These are phyloP conservation scores for Clarias fuscus DNA, from an alignment of 2,797 vertebrate genomes.

Conservation along the genomic window DNA sequence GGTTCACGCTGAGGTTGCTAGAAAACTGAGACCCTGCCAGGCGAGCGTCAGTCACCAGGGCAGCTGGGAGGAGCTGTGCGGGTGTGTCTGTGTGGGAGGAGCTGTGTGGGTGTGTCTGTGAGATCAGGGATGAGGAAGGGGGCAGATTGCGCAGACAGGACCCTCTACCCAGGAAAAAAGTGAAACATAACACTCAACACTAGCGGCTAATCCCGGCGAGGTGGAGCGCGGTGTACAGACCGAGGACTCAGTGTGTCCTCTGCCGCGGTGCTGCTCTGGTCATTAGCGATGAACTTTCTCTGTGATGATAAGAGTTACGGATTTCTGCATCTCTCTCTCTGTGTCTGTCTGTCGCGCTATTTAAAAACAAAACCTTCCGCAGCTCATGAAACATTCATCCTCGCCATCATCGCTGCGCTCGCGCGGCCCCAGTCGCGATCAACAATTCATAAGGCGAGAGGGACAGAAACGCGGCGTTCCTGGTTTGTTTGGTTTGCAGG, in stretches of 20 bases:
- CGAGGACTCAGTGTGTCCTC: too few relatives aligned
- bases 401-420: background rate
- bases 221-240: too few relatives aligned
- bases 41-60: background rate
- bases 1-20: slow-evolving; percentile 9
- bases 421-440: background rate
- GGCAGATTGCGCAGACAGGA: background rate
- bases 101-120: background rate
- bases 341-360: background rate
- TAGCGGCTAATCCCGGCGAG: background rate
- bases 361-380: background rate
- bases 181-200: background rate
- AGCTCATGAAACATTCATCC: slow-evolving; percentile 20
- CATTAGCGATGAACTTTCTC: too few relatives aligned
- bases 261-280: too few relatives aligned
- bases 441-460: background rate
- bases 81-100: background rate
- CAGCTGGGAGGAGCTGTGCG: too few relatives aligned
- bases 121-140: background rate
- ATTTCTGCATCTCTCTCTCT: background rate
- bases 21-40: slow-evolving; percentile 22
- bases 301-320: background rate
- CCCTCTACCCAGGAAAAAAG: too few relatives aligned
- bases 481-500: background rate
- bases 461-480: background rate